A percentile compares a stretch with the other conserved stretches of the same genome.
Conservation (phyloP, 2,797 vertebrate genomes). For the Catamblyrhynchus diadema region DNA sequence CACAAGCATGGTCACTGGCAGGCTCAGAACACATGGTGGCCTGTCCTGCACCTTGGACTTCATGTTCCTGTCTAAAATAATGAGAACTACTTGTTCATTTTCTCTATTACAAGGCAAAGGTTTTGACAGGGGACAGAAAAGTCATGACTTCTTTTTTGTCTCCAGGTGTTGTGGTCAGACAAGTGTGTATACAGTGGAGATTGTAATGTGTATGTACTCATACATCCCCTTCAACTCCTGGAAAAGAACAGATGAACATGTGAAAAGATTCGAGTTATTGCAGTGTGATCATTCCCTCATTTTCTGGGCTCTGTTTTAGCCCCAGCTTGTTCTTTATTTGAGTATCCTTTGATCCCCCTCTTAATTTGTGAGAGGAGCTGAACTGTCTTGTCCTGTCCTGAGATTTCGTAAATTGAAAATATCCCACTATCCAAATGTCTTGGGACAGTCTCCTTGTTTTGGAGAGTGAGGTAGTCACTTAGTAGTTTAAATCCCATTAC, state of each 20-base stretch:
- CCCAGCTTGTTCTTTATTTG: neutral
- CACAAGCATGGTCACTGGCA: neutral
- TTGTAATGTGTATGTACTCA: rapidly evolving
- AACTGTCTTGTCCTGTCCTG: neutral
- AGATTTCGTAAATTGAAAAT: neutral
- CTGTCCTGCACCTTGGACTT: neutral
- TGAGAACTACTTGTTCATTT: neutral
- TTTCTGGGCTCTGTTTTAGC: neutral
- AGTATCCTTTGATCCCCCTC: neutral
- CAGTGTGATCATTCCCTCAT: neutral
- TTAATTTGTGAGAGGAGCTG: neutral
- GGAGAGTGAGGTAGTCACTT: neutral
- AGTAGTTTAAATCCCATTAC: neutral
- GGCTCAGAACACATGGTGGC: neutral
- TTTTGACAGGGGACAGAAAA: neutral
- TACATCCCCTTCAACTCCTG: neutral
- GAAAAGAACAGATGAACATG: neutral
- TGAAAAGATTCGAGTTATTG: neutral
- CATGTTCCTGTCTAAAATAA: neutral
- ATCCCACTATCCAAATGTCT: neutral
- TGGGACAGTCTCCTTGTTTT: neutral
- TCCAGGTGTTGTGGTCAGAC: neutral
- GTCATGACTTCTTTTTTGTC: neutral
- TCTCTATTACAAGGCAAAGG: neutral
- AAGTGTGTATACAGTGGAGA: neutral